A percentile compares a stretch with the other conserved stretches of the same genome.
Conservation (phyloP, 2,888 invertebrate genomes). For the Lasioglossum malachurum region DNA sequence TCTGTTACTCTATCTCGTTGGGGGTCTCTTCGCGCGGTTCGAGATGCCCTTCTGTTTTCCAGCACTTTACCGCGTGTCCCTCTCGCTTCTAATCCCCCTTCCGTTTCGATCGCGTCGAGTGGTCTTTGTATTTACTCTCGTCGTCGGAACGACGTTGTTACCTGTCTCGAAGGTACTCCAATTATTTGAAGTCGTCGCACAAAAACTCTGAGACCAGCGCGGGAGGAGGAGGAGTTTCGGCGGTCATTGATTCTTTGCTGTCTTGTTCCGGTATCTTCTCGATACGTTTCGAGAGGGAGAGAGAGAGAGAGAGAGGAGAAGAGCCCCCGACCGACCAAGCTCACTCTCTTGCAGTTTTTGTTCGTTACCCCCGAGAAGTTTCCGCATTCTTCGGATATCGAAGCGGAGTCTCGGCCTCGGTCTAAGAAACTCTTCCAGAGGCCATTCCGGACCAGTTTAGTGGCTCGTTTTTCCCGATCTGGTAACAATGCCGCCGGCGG, state of each 20-base stretch:
- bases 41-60: not conserved
- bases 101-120: slow-evolving; percentile 5
- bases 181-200: slow-evolving; percentile 35
- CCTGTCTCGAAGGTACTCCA: slow-evolving; percentile 30
- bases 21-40: not conserved
- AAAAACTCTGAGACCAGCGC: not conserved
- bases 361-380: slow-evolving; percentile 49
- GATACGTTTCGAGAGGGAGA: slow-evolving; percentile 32
- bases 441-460: slow-evolving; percentile 62
- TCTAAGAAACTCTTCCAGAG: slow-evolving; percentile 64
- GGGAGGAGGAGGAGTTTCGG: not conserved
- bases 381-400: slow-evolving; percentile 56
- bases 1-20: not conserved
- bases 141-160: slow-evolving; percentile 24
- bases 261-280: slow-evolving; percentile 18
- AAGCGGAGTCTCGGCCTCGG: slow-evolving; percentile 50
- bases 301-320: not conserved
- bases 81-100: not conserved
- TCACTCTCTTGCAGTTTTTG: slow-evolving; percentile 46
- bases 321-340: not conserved
- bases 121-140: slow-evolving; percentile 11
- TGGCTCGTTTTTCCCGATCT: slow-evolving; percentile 61
- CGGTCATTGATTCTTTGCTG: slow-evolving; percentile 36
- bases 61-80: not conserved
- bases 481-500: slow-evolving; percentile 66